Percentiles rank a stretch among this genome's conserved stretches.
Conservation (phyloP, 2,888 invertebrate genomes). For the Pammene fasciana region DNA sequence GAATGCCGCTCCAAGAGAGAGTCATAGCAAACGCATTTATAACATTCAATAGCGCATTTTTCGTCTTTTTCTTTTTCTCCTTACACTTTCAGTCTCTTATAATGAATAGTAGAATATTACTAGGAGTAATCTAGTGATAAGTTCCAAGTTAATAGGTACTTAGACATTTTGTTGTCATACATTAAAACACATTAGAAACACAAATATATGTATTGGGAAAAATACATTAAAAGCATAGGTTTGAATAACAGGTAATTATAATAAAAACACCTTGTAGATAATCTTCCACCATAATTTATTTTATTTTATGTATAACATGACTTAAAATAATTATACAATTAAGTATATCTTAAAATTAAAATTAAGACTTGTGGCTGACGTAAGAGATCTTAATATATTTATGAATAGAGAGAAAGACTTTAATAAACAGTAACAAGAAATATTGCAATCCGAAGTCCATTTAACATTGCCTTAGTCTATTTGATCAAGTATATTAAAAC, state of each 20-base stretch:
- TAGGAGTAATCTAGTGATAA: too few relatives aligned
- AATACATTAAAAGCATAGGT: too few relatives aligned
- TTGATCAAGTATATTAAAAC: constrained; percentile 3
- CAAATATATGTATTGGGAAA: too few relatives aligned
- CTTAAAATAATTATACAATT: neutral
- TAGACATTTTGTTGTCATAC: too few relatives aligned
- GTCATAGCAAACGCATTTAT: neutral
- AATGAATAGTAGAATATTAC: too few relatives aligned
- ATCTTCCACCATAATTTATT: constrained; percentile 13
- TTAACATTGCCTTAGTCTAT: neutral
- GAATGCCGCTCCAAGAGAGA: neutral
- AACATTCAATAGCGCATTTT: neutral
- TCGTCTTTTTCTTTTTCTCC: too few relatives aligned
- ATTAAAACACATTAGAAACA: too few relatives aligned
- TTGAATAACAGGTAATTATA: neutral
- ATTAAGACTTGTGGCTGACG: constrained; percentile 28
- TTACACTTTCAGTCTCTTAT: neutral
- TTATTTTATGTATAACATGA: neutral
- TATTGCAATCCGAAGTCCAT: constrained; percentile 7
- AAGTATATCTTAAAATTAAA: neutral
- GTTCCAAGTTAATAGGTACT: too few relatives aligned
- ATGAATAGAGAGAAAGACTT: constrained; percentile 6
- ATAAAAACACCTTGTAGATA: neutral
- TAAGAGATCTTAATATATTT: neutral
- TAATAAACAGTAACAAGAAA: neutral